Percentiles rank a stretch among this genome's conserved stretches.
Conservation (phyloP, 2,113 vertebrate species). For the Hippocampus comes region DNA sequence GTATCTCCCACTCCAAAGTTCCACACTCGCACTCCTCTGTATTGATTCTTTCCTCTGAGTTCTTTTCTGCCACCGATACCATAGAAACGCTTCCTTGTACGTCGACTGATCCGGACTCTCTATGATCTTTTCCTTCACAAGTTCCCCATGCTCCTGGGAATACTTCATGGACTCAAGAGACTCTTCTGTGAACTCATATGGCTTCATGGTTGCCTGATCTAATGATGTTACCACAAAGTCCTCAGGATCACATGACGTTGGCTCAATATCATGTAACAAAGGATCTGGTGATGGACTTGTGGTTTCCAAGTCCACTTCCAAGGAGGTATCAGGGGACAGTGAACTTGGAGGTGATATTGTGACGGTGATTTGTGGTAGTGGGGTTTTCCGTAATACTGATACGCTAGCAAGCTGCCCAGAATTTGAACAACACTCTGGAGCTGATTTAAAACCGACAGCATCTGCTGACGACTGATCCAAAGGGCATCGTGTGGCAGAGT, state of each 20-base stretch:
- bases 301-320: slow-evolving; percentile 53
- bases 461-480: slow-evolving; percentile 36
- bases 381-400: slow-evolving; percentile 5
- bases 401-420: slow-evolving; percentile 21
- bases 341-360: slow-evolving; percentile 68
- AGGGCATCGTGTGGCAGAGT: slow-evolving; percentile 10
- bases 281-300: slow-evolving; percentile 29
- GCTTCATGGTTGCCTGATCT: slow-evolving; percentile 39
- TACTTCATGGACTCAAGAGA: slow-evolving; percentile 26
- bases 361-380: slow-evolving; percentile 48
- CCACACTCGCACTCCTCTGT: slow-evolving; percentile 71
- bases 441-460: slow-evolving; percentile 29
- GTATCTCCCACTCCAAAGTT: slow-evolving; percentile 74
- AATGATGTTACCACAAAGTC: slow-evolving; percentile 33
- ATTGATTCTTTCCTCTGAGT: slow-evolving; percentile 43
- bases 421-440: slow-evolving; percentile 34
- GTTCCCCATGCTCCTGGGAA: slow-evolving; percentile 38
- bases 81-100: slow-evolving; percentile 62
- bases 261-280: slow-evolving; percentile 18
- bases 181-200: slow-evolving; percentile 36
- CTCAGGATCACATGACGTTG: slow-evolving; percentile 37
- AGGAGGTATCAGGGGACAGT: slow-evolving; percentile 57
- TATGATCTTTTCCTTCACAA: slow-evolving; percentile 31
- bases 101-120: slow-evolving; percentile 47
- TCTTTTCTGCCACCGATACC: slow-evolving; percentile 70